phyloP scores from a whole-genome alignment of 2,113 vertebrate genomes.

The Morphnarchus princeps region DNA sequence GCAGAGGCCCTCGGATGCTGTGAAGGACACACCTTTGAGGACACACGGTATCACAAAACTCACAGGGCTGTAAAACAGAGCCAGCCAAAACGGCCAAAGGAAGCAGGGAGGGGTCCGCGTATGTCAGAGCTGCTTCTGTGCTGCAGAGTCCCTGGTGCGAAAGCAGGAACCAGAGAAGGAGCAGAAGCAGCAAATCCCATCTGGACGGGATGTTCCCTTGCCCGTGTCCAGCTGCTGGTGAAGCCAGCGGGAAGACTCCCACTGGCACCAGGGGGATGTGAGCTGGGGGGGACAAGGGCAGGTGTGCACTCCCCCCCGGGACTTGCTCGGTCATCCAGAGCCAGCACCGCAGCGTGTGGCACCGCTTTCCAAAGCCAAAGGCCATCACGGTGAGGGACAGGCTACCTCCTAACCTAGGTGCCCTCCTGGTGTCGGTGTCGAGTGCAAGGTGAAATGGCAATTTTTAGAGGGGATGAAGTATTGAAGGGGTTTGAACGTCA shows the following conservation, averaged over 20 bases:
- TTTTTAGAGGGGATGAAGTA: background rate
- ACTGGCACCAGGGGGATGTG: background rate
- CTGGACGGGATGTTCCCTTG: background rate
- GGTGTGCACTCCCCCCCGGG: too few species aligned
- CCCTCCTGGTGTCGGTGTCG: background rate
- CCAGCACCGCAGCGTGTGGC: accelerated
- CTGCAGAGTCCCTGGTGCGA: background rate
- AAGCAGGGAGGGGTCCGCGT: background rate
- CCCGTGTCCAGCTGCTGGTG: background rate
- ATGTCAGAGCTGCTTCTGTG: background rate
- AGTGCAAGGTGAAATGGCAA: background rate
- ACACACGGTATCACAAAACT: background rate
- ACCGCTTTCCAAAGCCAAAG: background rate
- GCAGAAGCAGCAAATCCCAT: background rate
- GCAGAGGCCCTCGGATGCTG: background rate
- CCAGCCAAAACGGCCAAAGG: background rate
- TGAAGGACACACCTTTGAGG: background rate
- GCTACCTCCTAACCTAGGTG: too few species aligned
- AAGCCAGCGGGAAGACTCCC: background rate
- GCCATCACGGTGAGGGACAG: accelerated
- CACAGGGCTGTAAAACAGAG: background rate
- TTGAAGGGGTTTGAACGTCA: background rate
- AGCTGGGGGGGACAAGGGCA: background rate
- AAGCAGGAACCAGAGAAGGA: background rate
- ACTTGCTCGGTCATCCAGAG: background rate